A percentile compares a stretch with the other conserved stretches of the same genome.
These are phyloP conservation scores for Sternarchorhynchus goeldii DNA, from an alignment of 2,797 vertebrate species.

Conservation along the genomic window DNA sequence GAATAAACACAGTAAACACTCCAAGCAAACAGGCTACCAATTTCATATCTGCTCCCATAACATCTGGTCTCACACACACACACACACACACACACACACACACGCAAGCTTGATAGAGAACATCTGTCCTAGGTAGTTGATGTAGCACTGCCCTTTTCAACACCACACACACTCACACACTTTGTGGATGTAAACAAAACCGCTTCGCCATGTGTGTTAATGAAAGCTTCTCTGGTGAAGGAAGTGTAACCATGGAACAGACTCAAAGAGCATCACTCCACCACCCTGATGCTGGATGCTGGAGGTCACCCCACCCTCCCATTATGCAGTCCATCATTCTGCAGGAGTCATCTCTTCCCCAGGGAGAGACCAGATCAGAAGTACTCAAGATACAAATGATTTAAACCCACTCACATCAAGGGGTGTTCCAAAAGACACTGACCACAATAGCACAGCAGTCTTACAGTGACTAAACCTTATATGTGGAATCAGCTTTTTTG, in stretches of 20 bases:
- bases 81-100: neutral
- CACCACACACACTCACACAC: slow-evolving; percentile 1
- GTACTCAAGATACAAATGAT: neutral
- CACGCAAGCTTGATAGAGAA: slow-evolving; percentile 14
- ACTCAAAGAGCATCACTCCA: neutral
- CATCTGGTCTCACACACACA: slow-evolving; percentile 42
- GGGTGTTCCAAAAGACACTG: slow-evolving; percentile 15
- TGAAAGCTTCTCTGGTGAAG: neutral
- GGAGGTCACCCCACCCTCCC: neutral
- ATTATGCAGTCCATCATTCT: neutral
- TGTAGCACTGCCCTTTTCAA: neutral
- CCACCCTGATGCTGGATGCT: neutral
- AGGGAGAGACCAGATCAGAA: neutral
- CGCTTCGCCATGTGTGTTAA: neutral
- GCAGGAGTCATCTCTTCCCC: neutral
- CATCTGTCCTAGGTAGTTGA: slow-evolving; percentile 37
- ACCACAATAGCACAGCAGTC: slow-evolving; percentile 13
- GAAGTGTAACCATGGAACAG: neutral
- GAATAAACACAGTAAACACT: neutral
- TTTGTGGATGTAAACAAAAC: neutral
- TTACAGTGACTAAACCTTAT: neutral
- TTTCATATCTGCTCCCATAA: slow-evolving; percentile 25
- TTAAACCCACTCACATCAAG: slow-evolving; percentile 11
- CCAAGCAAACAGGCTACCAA: neutral
- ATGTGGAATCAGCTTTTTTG: no score